phyloP scores from a whole-genome alignment of 1,140 invertebrate genomes.

The Acromyrmex charruanus region DNA sequence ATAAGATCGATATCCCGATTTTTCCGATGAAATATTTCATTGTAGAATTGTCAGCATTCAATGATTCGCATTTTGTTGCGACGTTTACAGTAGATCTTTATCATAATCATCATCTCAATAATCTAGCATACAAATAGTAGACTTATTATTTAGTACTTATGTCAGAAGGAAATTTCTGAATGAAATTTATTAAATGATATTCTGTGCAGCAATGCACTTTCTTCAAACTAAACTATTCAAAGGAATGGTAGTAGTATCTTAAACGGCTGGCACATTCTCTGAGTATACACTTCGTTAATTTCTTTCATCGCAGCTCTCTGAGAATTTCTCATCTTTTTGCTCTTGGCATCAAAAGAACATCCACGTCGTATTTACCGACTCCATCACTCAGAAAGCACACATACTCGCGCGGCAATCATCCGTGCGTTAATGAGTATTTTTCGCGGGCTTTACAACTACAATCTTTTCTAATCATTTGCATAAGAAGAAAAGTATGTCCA shows the following conservation, averaged over 20 bases:
- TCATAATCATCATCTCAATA: no score
- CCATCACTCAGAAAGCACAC: not conserved
- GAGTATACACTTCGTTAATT: conserved; percentile 39
- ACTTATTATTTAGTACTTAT: not conserved
- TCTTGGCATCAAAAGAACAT: conserved; percentile 28
- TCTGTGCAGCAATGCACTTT: not conserved
- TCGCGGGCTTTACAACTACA: not conserved
- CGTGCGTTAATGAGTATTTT: conserved; percentile 18
- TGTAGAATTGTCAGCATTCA: not conserved
- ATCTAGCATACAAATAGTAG: not conserved
- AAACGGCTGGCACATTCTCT: not conserved
- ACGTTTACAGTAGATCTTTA: not conserved
- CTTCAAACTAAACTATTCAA: conserved; percentile 16
- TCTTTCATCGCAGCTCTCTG: conserved; percentile 27
- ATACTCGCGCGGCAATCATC: not conserved
- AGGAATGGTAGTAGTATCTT: not conserved
- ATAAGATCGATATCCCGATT: conserved; percentile 22
- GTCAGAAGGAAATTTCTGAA: not conserved
- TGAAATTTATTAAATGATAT: not conserved
- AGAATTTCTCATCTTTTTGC: conserved; percentile 13
- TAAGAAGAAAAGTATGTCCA: not conserved
- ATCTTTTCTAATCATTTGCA: not conserved
- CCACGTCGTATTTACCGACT: conserved; percentile 22
- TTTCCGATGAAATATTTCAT: not conserved
- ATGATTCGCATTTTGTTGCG: not conserved